A percentile compares a stretch with the other conserved stretches of the same genome.
These are phyloP conservation scores for Todus mexicanus DNA, from an alignment of 2,797 vertebrate species.

Conservation along the genomic window DNA sequence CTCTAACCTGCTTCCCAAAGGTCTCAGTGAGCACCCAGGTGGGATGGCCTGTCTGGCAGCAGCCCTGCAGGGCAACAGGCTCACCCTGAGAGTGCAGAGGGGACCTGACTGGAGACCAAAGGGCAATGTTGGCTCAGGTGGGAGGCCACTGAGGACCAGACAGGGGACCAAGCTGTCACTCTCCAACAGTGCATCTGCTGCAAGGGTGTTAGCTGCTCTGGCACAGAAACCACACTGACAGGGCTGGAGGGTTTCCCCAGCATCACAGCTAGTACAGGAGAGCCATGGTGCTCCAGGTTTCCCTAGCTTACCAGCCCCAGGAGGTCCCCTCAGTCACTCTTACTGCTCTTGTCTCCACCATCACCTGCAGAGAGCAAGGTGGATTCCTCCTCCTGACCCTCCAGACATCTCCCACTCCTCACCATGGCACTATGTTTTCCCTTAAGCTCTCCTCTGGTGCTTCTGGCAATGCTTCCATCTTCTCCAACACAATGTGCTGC, in stretches of 20 bases:
- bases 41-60: neutral
- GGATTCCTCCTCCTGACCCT: neutral
- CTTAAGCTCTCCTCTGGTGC: neutral
- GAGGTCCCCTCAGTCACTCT: neutral
- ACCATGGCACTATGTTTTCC: neutral
- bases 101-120: neutral
- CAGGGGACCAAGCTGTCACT: neutral
- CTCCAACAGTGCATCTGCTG: neutral
- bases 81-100: accelerated
- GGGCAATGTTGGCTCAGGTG: neutral
- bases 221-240: neutral
- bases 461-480: neutral
- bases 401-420: neutral
- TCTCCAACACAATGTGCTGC: neutral
- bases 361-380: neutral
- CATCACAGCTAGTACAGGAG: neutral
- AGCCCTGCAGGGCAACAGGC: accelerated
- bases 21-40: accelerated
- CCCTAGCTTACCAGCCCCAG: neutral
- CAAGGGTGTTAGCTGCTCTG: neutral
- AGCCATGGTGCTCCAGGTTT: neutral
- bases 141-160: accelerated
- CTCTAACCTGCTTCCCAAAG: no score
- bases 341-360: neutral
- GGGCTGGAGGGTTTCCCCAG: neutral